Base-by-base conservation (phyloP, 2,113 vertebrate species). In the Sapajus apella region DNA sequence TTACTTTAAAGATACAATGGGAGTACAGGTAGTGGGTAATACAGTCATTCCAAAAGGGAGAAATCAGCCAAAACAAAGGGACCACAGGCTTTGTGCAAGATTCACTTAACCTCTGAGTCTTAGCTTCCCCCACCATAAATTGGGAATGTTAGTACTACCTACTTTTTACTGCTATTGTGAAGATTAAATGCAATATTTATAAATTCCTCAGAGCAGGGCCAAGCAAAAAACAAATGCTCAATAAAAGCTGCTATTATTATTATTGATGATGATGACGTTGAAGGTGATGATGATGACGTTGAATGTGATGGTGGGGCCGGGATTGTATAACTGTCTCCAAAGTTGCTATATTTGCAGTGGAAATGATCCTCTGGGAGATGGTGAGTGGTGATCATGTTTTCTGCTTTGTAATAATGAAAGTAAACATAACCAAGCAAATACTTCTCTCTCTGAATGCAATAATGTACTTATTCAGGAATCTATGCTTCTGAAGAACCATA, bases 201-300 rank as follows among this genome's bases (percentile, higher is more conserved):
- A 80, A 79, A 64, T 81, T 23, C 52, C 75, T 92, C 94, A 72
- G 35, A 90, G 3, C 21, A 90, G 11, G 17, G 25, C 4, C 58
- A 13, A 8, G 20, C 20, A 76, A 90, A 79, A 20, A 79, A 37
- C 50, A 88, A 92, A 68, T 79, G 6, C 12, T 90, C 61, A 92
- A 73, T 58, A 96, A 87, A 64, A 56, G 45, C 35, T 87, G 17
- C 27, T 85, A 23, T 82, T 96, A 76, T 92, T 70, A 83, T 76
- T 30, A 40, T 20, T 64, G 68, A 58, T 61, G 23, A 18, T 68
- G 27, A 68, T 18, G 10, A 80, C 61, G 18, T 12, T 43, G n/a
- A 66, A 6, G 13, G 66, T 80, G 40, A 61, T n/a, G 17, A 18
- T 68, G 27, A 68, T 18, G 10, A 80, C 61, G 18, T 12, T 43